Conservation (phyloP, 2,113 vertebrate genomes). For the Psettodes erumei region DNA sequence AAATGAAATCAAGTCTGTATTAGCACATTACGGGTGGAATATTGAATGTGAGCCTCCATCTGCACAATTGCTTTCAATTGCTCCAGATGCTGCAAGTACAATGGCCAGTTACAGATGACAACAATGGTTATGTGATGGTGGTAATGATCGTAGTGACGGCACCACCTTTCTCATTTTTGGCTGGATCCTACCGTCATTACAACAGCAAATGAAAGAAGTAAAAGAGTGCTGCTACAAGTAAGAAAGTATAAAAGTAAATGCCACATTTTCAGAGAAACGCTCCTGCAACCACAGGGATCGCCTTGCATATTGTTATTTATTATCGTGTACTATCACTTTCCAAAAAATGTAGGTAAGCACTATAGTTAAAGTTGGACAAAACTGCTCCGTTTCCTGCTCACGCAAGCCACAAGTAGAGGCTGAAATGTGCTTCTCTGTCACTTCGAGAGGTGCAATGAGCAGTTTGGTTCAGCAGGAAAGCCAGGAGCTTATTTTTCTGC, state of each 20-base stretch:
- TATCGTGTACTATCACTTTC: neutral
- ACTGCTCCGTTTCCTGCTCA: slow-evolving; percentile 3
- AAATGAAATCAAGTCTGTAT: slow-evolving; percentile 65
- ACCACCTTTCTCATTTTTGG: slow-evolving; percentile 7
- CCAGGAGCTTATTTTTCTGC: slow-evolving; percentile 5
- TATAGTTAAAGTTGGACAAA: neutral
- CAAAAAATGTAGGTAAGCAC: neutral
- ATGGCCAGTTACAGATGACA: slow-evolving; percentile 26
- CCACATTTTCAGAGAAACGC: neutral
- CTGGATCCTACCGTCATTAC: neutral
- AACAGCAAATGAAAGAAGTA: neutral
- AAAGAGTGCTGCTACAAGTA: neutral
- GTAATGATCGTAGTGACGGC: slow-evolving; percentile 2
- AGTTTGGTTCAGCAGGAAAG: neutral
- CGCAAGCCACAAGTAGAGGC: neutral
- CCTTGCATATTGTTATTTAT: neutral
- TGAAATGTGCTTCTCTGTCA: slow-evolving; percentile 11
- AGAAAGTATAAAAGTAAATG: neutral
- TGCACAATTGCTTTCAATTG: slow-evolving; percentile 43
- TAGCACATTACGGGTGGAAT: slow-evolving; percentile 41
- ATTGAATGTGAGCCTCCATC: slow-evolving; percentile 52
- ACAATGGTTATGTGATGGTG: slow-evolving; percentile 4
- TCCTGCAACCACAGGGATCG: neutral
- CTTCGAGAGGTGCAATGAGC: neutral
- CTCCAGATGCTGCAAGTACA: slow-evolving; percentile 52